Conservation (phyloP, 1,140 invertebrate species). For the Laupala kohalensis region DNA sequence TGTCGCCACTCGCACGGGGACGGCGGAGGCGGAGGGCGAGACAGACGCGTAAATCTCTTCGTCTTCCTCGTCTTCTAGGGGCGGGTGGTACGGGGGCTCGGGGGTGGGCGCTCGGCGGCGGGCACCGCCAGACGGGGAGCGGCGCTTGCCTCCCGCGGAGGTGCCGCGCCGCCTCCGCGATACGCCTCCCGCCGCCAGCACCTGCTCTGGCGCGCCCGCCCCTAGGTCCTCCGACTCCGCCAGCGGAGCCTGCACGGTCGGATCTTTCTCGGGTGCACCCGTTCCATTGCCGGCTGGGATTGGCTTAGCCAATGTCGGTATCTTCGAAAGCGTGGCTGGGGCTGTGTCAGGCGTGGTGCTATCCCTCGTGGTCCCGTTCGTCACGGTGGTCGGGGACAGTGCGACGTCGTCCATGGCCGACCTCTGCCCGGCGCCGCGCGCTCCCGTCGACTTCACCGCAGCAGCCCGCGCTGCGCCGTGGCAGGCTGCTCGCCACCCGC, state of each 20-base stretch:
- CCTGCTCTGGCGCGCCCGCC: conserved; percentile 7
- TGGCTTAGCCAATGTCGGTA: not conserved
- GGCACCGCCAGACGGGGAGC: not conserved
- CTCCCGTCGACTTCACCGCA: not conserved
- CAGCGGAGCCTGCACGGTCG: not conserved
- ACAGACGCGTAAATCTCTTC: not conserved
- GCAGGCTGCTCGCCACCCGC: not conserved
- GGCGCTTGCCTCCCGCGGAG: not conserved
- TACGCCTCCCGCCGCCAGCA: conserved; percentile 9
- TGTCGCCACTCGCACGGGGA: not conserved
- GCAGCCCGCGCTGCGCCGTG: not conserved
- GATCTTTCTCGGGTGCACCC: not conserved
- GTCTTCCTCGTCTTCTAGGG: not conserved
- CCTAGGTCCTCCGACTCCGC: not conserved
- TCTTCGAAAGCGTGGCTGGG: no score
- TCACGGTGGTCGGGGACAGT: not conserved
- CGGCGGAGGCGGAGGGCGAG: not conserved
- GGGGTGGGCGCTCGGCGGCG: not conserved
- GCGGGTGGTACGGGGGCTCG: not conserved
- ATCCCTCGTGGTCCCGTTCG: no score
- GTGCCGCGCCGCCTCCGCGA: conserved; percentile 19
- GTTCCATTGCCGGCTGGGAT: not conserved
- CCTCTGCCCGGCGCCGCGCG: not conserved
- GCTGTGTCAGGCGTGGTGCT: no score
- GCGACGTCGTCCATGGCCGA: no score